Evolutionary conservation across 2,888 invertebrate species (phyloP).

Genomic region (Hypselothyrea guttata): DNA sequence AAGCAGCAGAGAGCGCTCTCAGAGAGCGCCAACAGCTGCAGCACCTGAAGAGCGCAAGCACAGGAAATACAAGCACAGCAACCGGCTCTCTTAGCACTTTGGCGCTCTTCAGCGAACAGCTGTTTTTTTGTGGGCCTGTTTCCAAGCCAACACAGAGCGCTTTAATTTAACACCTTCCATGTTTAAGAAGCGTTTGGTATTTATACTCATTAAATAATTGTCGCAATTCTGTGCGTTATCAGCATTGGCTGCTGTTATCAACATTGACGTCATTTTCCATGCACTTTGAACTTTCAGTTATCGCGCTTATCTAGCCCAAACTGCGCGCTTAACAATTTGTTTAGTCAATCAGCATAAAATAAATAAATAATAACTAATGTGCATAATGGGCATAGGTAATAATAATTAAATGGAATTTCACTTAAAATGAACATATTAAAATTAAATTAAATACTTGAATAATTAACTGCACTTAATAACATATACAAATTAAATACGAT

Average conservation of each 20-base stretch:
- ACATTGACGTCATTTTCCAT: conserved; percentile 49
- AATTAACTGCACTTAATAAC: no score
- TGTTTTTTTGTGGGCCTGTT: conserved; percentile 45
- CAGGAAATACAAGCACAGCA: conserved; percentile 42
- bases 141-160: conserved; percentile 25
- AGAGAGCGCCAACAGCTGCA: conserved; percentile 14
- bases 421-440: no score
- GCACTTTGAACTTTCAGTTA: conserved; percentile 45
- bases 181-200: conserved; percentile 21
- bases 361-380: conserved; percentile 20
- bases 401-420: no score
- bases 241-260: conserved; percentile 15
- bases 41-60: conserved; percentile 6
- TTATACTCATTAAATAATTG: conserved; percentile 53
- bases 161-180: conserved; percentile 26
- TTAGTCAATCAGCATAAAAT: no score
- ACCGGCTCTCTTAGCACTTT: conserved; percentile 2
- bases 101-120: conserved; percentile 27
- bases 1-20: conserved; percentile 1
- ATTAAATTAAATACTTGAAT: no score
- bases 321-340: background rate
- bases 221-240: conserved; percentile 44
- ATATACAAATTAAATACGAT: no score
- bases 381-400: no score
- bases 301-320: conserved; percentile 7